phyloP scores from a whole-genome alignment of 1,140 invertebrate genomes.

The Cyclina sinensis region DNA sequence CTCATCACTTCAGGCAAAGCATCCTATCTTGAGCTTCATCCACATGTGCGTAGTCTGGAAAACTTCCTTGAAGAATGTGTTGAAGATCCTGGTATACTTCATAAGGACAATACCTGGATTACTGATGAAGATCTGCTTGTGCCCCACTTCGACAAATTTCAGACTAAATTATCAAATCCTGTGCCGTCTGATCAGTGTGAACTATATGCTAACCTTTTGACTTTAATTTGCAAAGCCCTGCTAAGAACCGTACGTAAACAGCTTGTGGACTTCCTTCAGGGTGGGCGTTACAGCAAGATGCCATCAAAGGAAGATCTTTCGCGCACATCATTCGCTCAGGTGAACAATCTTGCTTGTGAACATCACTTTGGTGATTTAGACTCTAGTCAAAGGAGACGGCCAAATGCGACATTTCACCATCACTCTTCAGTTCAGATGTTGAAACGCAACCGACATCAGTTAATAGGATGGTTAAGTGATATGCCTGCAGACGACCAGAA shows the following conservation, averaged over 20 bases:
- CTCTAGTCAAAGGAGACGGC: constrained; percentile 6
- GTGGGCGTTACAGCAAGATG: neutral
- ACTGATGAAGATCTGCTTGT: neutral
- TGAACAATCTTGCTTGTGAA: constrained; percentile 33
- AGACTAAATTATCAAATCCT: neutral
- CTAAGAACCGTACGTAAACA: neutral
- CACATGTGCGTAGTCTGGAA: neutral
- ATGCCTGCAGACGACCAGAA: neutral
- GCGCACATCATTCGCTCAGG: constrained; percentile 12
- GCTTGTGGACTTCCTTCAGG: constrained; percentile 24
- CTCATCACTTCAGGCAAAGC: neutral
- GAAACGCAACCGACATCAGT: constrained; percentile 1
- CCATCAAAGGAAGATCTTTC: neutral
- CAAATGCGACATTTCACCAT: constrained; percentile 2
- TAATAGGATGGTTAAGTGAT: constrained; percentile 1
- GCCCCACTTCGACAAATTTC: neutral
- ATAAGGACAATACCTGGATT: neutral
- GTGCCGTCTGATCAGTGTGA: neutral
- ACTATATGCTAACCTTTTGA: neutral
- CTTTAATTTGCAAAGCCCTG: neutral
- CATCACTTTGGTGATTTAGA: constrained; percentile 54
- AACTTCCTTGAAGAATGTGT: neutral
- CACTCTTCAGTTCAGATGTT: constrained; percentile 36
- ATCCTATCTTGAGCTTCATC: neutral
- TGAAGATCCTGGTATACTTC: neutral